These are phyloP conservation scores for Triplophysa dalaica DNA, from an alignment of 2,113 vertebrate species.

Conservation along the genomic window DNA sequence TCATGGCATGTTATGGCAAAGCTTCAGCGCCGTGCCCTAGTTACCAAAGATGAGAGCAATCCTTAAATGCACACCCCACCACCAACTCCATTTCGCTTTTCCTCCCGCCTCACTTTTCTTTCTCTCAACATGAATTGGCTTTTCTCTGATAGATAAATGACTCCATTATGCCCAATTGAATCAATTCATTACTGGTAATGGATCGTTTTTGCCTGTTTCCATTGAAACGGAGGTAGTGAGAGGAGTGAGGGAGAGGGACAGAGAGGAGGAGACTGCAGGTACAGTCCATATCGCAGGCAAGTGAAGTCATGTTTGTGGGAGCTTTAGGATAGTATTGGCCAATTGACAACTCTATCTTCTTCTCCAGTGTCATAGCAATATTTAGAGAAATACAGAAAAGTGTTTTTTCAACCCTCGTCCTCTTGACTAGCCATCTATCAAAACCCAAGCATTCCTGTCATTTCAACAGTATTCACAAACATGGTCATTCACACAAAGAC, in stretches of 20 bases:
- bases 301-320: not conserved
- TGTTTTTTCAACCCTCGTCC: not conserved
- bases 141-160: conserved; percentile 51
- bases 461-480: not conserved
- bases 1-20: conserved; percentile 48
- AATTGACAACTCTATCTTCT: too few relatives aligned
- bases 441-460: not conserved
- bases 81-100: not conserved
- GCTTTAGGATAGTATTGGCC: not conserved
- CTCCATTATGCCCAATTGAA: conserved; percentile 47
- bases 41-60: conserved; percentile 31
- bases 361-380: too few relatives aligned
- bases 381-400: not conserved
- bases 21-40: conserved; percentile 45
- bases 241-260: not conserved
- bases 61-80: not conserved
- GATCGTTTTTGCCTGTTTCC: conserved; percentile 40
- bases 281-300: not conserved
- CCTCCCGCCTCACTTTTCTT: conserved; percentile 1
- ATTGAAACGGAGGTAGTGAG: conserved; percentile 12
- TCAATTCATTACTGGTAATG: conserved; percentile 50
- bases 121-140: conserved; percentile 46
- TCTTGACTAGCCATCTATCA: conserved; percentile 17
- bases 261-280: conserved; percentile 18
- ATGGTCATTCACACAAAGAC: not conserved